Base-by-base conservation (phyloP, 2,888 invertebrate genomes). In the Ophioninae sp. region DNA sequence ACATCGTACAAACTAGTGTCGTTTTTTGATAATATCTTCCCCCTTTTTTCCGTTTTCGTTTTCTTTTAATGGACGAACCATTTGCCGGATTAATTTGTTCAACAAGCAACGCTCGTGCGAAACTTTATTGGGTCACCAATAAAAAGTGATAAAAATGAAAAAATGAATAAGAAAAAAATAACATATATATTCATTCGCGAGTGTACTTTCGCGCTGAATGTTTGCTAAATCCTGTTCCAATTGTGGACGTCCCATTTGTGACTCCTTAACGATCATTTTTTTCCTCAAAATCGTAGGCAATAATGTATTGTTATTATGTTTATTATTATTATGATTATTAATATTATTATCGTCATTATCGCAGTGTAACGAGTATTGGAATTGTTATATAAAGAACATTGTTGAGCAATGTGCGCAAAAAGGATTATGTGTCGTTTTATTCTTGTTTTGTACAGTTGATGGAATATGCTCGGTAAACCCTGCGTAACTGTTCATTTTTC, bases 361-460 rank as follows among this genome's bases (percentile, higher is more conserved):
- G 87, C 84, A 85, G 86, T 90, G 90, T 90, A 90, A 89, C 83
- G 83, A 87, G 87, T 86, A 87, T 88, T 85, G 85, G 85, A 87
- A 88, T 88, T 89, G 88, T 90, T 90, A 90, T 89, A 88, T 88
- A 89, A 61, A 67, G 72, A 69, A 85, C 89, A 89, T 90, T 91
- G 91, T 89, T 90, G 90, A 87, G 90, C 89, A 91, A 88, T 90
- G 90, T 82, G 75, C n/a, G 70, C 30, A 79, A 79, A 79, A 39
- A 8, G 6, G 17, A 41, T n/a, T n/a, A 20, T 23, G 56, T 68
- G 50, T 50, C 50, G 7, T 41, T 13, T 50, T 50, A 50, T 10
- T 50, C 17, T 6, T 13, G 6, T 10, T 6, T 17, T 6, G 50
- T 17, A 13, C 50, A 6, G 50, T 17, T 1, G 17, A 17, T 13